Evolutionary conservation across 2,797 vertebrate species (phyloP).

Genomic region (Falco naumanni): DNA sequence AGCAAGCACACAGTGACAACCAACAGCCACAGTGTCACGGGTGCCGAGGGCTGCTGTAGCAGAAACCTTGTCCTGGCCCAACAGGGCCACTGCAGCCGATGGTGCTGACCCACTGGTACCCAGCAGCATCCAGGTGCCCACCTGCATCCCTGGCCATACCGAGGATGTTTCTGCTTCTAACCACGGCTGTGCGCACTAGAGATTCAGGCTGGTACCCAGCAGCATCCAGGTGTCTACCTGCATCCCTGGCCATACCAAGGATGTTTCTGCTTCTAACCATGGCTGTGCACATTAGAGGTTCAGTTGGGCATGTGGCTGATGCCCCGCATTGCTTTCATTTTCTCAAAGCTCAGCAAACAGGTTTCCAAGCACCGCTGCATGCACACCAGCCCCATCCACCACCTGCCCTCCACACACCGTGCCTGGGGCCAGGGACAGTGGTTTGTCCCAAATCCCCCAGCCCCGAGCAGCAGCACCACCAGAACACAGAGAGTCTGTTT

Average conservation of each 20-base stretch:
- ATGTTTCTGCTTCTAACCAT: no score
- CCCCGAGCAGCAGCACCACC: accelerated
- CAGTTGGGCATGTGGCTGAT: no score
- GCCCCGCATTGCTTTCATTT: no score
- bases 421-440: accelerated
- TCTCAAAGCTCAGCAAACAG: no score
- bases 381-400: background rate
- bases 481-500: background rate
- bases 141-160: no score
- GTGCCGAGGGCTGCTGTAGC: accelerated
- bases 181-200: no score
- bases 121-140: background rate
- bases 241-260: no score
- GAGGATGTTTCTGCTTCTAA: no score
- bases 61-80: background rate
- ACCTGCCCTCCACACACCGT: background rate
- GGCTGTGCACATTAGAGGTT: no score
- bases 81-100: background rate
- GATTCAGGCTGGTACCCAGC: background rate
- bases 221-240: background rate
- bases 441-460: background rate
- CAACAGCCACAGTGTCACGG: background rate
- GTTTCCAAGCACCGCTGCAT: background rate
- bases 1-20: background rate
- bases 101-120: background rate